A percentile compares a stretch with the other conserved stretches of the same genome.
Evolutionary conservation across 2,797 vertebrate species (phyloP).

Genomic region (Hylomyscus alleni): DNA sequence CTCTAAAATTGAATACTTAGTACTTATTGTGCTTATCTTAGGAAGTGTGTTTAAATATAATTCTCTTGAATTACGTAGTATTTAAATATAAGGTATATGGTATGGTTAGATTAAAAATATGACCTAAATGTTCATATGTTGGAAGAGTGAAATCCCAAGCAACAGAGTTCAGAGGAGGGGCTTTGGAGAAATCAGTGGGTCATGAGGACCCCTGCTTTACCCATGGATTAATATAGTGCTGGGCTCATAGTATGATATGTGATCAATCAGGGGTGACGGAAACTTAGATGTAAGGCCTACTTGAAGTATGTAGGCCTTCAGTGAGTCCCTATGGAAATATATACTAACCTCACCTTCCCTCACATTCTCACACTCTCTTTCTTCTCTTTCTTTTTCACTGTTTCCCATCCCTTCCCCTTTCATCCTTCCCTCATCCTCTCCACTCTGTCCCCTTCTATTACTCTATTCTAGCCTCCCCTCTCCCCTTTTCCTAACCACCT

Average conservation of each 20-base stretch:
- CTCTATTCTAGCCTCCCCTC: background rate
- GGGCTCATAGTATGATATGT: background rate
- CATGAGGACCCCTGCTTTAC: background rate
- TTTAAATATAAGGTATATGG: background rate
- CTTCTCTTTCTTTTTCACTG: background rate
- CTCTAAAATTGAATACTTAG: background rate
- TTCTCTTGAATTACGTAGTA: background rate
- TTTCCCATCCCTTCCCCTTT: background rate
- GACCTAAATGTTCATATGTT: background rate
- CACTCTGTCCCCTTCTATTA: background rate
- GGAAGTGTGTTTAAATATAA: background rate
- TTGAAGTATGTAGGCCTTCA: background rate
- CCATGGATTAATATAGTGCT: background rate
- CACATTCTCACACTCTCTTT: rapidly evolving
- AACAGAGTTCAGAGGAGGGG: background rate
- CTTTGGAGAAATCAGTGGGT: background rate
- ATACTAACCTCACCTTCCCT: background rate
- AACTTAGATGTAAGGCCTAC: background rate
- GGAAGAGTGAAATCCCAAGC: background rate
- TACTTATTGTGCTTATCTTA: background rate
- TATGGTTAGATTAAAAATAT: background rate
- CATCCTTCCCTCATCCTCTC: rapidly evolving
- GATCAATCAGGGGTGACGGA: too few species aligned
- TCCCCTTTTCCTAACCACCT: background rate
- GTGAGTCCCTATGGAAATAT: background rate